Evolutionary conservation across 2,797 vertebrate species (phyloP), one percentile per base, ranked within the genome.

Genomic region (Darevskia mixta): DNA sequence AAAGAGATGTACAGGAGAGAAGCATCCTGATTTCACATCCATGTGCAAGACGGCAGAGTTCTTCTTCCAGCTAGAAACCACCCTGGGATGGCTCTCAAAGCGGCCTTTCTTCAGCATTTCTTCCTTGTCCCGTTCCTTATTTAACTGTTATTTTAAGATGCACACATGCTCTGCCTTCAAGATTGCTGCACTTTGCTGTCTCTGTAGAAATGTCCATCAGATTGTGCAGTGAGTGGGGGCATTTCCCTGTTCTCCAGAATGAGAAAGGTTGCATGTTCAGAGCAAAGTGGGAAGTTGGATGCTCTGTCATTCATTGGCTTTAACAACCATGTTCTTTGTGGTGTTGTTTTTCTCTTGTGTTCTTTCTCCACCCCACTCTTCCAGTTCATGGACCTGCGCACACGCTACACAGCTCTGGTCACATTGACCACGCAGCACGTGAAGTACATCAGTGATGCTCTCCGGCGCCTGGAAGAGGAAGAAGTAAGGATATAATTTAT

Each of bases 341-440:
- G 13, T 82, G 64, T 29, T 82, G 49, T 55, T 23, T 7, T 77
- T n/a, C 9, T 13, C 2, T 17, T 43, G n/a, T 27, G 8, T 15
- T 7, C 9, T 2, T 5, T 13, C 41, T 43, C 27, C 5, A 0
- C 79, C 32, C 85, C 75, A 55, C 49, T 4, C 17, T 0, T 81
- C 45, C 67, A 99, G 99, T 99, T 99, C 91, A 99, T 99, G 99
- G 99, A 99, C 93, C 79, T 99, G 77, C 97, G 98, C 82, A 99
- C 99, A 55, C 98, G 98, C 3, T 99, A 99, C 94, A 99, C 99
- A 0, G 98, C 99, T 32, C 91, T 99, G 96, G 99, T 99, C 43
- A 99, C 99, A 0, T 93, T 99, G 92, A 99, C 99, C 8, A 99
- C 99, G 0, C 99, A 99, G 93, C 98, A 99, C 3, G 98, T 99